Evolutionary conservation across 2,113 vertebrate species (phyloP).

Genomic region (Heterotis niloticus): DNA sequence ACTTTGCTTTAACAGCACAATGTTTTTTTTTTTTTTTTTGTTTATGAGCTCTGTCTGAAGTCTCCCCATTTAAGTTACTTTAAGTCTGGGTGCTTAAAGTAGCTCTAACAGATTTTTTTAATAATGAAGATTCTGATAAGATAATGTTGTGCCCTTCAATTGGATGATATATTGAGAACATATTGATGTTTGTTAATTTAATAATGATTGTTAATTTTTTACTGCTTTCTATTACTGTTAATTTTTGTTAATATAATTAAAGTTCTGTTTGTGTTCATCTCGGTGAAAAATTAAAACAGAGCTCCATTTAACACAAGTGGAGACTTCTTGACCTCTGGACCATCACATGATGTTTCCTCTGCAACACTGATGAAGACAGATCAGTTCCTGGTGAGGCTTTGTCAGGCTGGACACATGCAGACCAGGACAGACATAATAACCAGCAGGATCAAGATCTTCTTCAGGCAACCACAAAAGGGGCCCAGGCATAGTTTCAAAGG

Average conservation of each 20-base stretch:
- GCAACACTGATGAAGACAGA: not conserved
- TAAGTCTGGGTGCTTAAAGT: not conserved
- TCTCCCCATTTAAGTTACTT: not conserved
- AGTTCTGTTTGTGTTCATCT: not conserved
- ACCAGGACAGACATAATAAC: not conserved
- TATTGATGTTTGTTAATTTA: no score
- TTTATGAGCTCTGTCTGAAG: constrained; percentile 36
- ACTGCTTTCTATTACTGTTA: no score
- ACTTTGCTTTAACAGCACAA: constrained; percentile 26
- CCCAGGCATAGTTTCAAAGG: not conserved
- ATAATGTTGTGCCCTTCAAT: no score
- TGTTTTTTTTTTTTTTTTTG: constrained; percentile 26
- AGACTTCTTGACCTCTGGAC: not conserved
- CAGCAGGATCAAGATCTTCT: constrained; percentile 1
- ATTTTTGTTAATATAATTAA: no score
- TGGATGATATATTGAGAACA: not conserved
- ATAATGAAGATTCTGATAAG: not conserved
- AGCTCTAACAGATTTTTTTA: not conserved
- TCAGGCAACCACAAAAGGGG: not conserved
- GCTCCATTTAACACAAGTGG: not conserved
- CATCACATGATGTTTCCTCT: not conserved
- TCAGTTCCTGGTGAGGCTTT: not conserved
- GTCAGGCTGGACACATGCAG: not conserved
- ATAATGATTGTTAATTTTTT: no score
- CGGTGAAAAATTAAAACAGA: not conserved